phyloP scores from a whole-genome alignment of 2,113 vertebrate species.

The Anhinga anhinga region DNA sequence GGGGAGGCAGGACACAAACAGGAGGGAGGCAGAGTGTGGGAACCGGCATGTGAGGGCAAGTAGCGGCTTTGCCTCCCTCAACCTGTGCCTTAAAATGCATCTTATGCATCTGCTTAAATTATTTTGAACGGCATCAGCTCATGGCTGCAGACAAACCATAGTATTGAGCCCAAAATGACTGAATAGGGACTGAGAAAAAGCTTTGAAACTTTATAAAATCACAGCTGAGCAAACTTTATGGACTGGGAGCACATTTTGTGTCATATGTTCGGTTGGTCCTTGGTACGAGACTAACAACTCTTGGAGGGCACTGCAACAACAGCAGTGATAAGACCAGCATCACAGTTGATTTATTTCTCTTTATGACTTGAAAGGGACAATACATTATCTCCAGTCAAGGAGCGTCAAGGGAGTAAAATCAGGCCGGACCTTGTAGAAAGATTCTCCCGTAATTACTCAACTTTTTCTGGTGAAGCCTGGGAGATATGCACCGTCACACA shows the following conservation, averaged over 20 bases:
- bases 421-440: not conserved
- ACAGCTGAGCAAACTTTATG: not conserved
- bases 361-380: not conserved
- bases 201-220: not conserved
- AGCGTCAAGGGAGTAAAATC: not conserved
- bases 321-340: not conserved
- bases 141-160: not conserved
- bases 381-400: not conserved
- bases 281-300: not conserved
- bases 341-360: not conserved
- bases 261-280: rapidly evolving
- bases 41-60: not conserved
- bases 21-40: not conserved
- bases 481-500: not conserved
- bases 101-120: not conserved
- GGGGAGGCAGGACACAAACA: not conserved
- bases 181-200: not conserved
- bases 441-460: not conserved
- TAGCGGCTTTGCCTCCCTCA: not conserved
- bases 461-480: not conserved
- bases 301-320: not conserved
- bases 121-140: not conserved
- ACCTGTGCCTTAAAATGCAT: not conserved
- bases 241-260: not conserved
- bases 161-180: not conserved